A percentile compares a stretch with the other conserved stretches of the same genome.
phyloP scores from a whole-genome alignment of 1,140 invertebrate genomes.

The Tribolium castaneum region DNA sequence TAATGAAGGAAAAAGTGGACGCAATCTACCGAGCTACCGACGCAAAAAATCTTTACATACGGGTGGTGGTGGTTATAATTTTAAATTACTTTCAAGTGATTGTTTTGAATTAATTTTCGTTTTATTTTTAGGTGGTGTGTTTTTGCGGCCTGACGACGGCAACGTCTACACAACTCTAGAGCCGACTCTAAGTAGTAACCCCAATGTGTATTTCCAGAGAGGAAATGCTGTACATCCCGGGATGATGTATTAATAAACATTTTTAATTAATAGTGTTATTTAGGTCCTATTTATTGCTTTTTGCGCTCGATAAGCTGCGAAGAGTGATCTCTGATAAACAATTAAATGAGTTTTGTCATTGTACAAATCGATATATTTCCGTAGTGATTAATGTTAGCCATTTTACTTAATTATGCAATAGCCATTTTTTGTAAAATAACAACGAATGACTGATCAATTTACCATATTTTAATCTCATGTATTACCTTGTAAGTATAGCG shows the following conservation, averaged over 20 bases:
- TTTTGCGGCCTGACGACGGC: slow-evolving; percentile 80
- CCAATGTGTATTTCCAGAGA: slow-evolving; percentile 86
- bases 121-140: slow-evolving; percentile 71
- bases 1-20: background rate
- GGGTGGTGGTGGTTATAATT: background rate
- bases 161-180: slow-evolving; percentile 85
- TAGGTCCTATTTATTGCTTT: slow-evolving; percentile 35
- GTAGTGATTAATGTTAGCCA: slow-evolving; percentile 25
- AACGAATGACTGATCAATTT: slow-evolving; percentile 47
- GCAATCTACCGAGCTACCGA: background rate
- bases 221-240: slow-evolving; percentile 80
- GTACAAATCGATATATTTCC: slow-evolving; percentile 36
- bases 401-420: slow-evolving; percentile 37
- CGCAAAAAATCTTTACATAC: background rate
- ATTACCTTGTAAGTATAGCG: slow-evolving; percentile 25
- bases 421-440: slow-evolving; percentile 47
- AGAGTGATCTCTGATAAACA: slow-evolving; percentile 12
- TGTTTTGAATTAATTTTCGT: slow-evolving; percentile 39
- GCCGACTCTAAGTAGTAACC: slow-evolving; percentile 84
- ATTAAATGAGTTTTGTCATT: slow-evolving; percentile 12
- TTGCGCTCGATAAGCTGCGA: slow-evolving; percentile 20
- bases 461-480: slow-evolving; percentile 39
- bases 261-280: background rate
- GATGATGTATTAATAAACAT: slow-evolving; percentile 79
- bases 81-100: background rate